phyloP scores from a whole-genome alignment of 2,888 invertebrate genomes.

The Steinernema scapterisci region DNA sequence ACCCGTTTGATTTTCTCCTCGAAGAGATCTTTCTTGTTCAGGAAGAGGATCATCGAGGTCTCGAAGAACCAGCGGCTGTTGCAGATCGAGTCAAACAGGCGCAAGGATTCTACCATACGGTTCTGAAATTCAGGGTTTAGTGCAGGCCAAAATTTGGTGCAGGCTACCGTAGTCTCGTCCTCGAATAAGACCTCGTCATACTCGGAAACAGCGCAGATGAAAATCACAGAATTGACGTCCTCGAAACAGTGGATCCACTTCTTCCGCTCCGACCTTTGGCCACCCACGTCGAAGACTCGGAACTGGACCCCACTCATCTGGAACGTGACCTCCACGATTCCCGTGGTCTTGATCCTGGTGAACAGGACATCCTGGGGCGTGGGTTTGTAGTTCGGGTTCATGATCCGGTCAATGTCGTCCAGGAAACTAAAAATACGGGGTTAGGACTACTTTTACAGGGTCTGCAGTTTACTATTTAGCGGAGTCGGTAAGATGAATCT shows the following conservation, averaged over 20 bases:
- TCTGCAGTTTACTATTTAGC: slow-evolving; percentile 34
- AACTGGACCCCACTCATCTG: slow-evolving; percentile 47
- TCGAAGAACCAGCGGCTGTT: slow-evolving; percentile 66
- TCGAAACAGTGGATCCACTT: slow-evolving; percentile 65
- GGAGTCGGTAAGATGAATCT: slow-evolving; percentile 27
- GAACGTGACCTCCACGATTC: slow-evolving; percentile 51
- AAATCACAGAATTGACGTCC: slow-evolving; percentile 78
- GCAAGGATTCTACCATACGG: slow-evolving; percentile 65
- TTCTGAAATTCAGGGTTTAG: slow-evolving; percentile 51
- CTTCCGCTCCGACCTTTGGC: slow-evolving; percentile 62
- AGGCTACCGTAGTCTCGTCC: slow-evolving; percentile 94
- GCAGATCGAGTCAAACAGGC: slow-evolving; percentile 66
- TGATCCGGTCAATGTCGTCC: slow-evolving; percentile 56
- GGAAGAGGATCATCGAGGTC: slow-evolving; percentile 64
- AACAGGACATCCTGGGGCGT: slow-evolving; percentile 60
- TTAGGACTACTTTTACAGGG: background rate
- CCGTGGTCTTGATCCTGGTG: slow-evolving; percentile 57
- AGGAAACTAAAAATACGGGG: slow-evolving; percentile 55
- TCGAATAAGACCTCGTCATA: slow-evolving; percentile 83
- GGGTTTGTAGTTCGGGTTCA: slow-evolving; percentile 52
- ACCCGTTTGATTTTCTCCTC: slow-evolving; percentile 58
- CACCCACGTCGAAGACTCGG: slow-evolving; percentile 65
- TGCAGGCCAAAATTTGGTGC: background rate
- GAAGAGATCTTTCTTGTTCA: slow-evolving; percentile 66
- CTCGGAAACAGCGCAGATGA: slow-evolving; percentile 96